A percentile compares a stretch with the other conserved stretches of the same genome.
Conservation (phyloP, 2,888 invertebrate species). For the Epiperipatus broadwayi region DNA sequence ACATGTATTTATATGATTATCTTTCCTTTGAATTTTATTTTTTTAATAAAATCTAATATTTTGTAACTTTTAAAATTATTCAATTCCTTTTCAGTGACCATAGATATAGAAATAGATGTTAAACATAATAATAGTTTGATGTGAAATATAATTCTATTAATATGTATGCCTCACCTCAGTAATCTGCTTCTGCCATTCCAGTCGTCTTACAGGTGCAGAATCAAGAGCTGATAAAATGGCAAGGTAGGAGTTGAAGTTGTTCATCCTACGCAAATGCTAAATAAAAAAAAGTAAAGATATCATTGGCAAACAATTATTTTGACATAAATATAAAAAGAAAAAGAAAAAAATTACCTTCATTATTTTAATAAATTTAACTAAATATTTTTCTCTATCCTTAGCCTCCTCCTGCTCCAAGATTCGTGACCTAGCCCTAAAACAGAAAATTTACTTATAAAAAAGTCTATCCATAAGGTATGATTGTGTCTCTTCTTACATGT, state of each 20-base stretch:
- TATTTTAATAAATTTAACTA: too few species aligned
- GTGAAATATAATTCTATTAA: not conserved
- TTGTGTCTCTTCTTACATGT: too few species aligned
- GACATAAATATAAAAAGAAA: not conserved
- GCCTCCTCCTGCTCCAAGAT: slow-evolving; percentile 77
- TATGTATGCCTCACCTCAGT: slow-evolving; percentile 40
- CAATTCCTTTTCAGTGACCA: too few species aligned
- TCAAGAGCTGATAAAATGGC: slow-evolving; percentile 88
- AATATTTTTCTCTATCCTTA: slow-evolving; percentile 79
- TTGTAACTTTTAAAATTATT: too few species aligned
- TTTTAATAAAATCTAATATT: too few species aligned
- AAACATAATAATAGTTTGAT: not conserved
- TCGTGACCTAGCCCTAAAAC: slow-evolving; percentile 58
- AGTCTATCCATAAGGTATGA: not conserved
- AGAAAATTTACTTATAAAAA: slow-evolving; percentile 16
- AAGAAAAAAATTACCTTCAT: too few species aligned
- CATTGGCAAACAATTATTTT: slow-evolving; percentile 30
- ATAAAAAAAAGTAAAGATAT: slow-evolving; percentile 93
- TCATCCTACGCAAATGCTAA: slow-evolving; percentile 88
- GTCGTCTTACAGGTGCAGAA: slow-evolving; percentile 63
- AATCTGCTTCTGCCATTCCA: slow-evolving; percentile 70
- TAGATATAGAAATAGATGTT: too few species aligned
- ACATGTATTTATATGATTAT: too few species aligned
- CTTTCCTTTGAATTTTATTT: too few species aligned
- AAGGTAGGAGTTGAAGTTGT: slow-evolving; percentile 95